These are phyloP conservation scores for Odontocerum albicorne DNA, from an alignment of 2,888 invertebrate genomes.

Conservation along the genomic window DNA sequence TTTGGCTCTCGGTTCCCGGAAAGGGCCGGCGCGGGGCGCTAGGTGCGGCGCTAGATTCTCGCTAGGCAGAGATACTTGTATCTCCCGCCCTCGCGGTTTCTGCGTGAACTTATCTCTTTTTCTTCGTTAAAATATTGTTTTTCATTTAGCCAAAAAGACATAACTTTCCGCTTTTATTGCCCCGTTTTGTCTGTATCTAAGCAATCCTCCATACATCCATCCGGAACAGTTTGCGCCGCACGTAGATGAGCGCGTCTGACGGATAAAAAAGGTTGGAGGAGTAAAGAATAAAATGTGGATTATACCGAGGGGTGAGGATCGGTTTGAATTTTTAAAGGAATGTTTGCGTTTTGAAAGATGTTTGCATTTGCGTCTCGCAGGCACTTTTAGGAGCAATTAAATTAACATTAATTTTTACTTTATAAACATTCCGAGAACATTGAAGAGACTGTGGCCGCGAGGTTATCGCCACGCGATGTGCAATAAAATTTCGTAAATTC, in stretches of 20 bases:
- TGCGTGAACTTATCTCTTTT: slow-evolving; percentile 33
- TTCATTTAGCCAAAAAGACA: slow-evolving; percentile 37
- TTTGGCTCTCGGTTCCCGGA: neutral
- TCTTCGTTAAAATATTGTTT: slow-evolving; percentile 37
- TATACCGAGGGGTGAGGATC: slow-evolving; percentile 11
- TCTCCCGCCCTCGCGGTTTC: slow-evolving; percentile 28
- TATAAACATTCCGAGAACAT: slow-evolving; percentile 31
- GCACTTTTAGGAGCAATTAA: slow-evolving; percentile 34
- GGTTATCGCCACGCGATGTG: slow-evolving; percentile 7
- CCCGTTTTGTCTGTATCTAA: slow-evolving; percentile 26
- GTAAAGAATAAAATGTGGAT: slow-evolving; percentile 9
- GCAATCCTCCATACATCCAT: slow-evolving; percentile 30
- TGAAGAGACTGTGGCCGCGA: slow-evolving; percentile 1
- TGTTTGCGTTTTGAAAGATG: slow-evolving; percentile 29
- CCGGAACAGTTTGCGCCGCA: slow-evolving; percentile 16
- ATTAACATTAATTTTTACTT: slow-evolving; percentile 37
- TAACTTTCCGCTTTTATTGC: slow-evolving; percentile 36
- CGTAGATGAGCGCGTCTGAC: slow-evolving; percentile 4
- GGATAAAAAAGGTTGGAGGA: neutral
- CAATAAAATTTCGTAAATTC: slow-evolving; percentile 23
- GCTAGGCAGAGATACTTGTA: slow-evolving; percentile 5
- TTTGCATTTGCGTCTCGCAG: slow-evolving; percentile 33
- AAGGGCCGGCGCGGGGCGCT: neutral
- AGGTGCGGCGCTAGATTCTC: neutral
- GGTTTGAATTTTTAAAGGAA: slow-evolving; percentile 25